phyloP scores from a whole-genome alignment of 2,888 invertebrate genomes.

The Stictocephala bisonia region DNA sequence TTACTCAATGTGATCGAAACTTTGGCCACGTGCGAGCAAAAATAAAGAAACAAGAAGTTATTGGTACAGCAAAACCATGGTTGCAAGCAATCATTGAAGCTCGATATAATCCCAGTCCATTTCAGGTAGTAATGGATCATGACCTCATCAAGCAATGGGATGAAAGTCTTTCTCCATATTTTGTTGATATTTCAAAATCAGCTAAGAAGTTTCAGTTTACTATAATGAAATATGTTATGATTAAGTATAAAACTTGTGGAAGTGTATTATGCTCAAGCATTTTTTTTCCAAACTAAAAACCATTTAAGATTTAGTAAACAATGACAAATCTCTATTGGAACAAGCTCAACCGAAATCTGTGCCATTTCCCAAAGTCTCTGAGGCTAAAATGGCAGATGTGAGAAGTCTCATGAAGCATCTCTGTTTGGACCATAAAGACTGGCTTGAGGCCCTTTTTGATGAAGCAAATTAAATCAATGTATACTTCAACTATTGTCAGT shows the following conservation, averaged over 20 bases:
- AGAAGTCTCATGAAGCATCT: no score
- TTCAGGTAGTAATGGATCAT: slow-evolving; percentile 29
- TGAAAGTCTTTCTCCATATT: background rate
- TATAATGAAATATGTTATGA: slow-evolving; percentile 29
- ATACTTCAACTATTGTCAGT: no score
- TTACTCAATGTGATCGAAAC: slow-evolving; percentile 37
- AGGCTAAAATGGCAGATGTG: no score
- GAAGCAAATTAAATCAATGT: no score
- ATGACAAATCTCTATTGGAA: no score
- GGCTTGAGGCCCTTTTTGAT: no score
- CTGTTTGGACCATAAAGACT: no score
- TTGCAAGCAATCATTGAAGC: slow-evolving; percentile 33
- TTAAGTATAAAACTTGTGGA: slow-evolving; percentile 12
- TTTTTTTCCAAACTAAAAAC: no score
- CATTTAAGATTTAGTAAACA: no score
- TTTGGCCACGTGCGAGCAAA: slow-evolving; percentile 36
- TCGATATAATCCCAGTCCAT: slow-evolving; percentile 6
- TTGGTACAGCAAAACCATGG: slow-evolving; percentile 42
- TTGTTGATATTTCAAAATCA: slow-evolving; percentile 6
- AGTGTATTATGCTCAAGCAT: background rate
- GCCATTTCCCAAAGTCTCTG: no score
- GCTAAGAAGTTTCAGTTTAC: slow-evolving; percentile 15
- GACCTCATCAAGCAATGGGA: slow-evolving; percentile 41
- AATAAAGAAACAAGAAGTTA: slow-evolving; percentile 36
- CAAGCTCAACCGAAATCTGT: no score